A percentile compares a stretch with the other conserved stretches of the same genome.
These are phyloP conservation scores for Peromyscus melanophrys DNA, from an alignment of 2,797 vertebrate genomes.

Conservation along the genomic window DNA sequence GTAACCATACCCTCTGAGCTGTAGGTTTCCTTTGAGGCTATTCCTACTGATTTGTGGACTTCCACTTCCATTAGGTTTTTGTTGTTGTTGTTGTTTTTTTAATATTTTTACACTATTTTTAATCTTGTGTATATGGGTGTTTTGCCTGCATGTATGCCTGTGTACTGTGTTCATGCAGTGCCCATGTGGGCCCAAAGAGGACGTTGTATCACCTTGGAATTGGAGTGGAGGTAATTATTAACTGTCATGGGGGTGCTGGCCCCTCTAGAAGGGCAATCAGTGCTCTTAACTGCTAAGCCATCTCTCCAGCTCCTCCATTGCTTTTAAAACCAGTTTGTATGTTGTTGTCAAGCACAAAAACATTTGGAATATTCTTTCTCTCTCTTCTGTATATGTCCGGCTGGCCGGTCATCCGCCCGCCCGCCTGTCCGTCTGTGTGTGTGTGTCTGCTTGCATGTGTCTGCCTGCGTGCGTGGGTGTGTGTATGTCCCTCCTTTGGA, in stretches of 20 bases:
- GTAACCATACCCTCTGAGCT: neutral
- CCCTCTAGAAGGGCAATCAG: neutral
- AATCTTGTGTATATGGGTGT: neutral
- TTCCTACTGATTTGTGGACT: neutral
- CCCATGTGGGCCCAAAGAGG: neutral
- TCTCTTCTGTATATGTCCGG: neutral
- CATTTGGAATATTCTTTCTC: neutral
- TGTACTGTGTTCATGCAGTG: neutral
- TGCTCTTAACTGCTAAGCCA: neutral
- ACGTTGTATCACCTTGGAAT: neutral
- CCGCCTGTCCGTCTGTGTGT: no score
- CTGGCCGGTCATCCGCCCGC: no score
- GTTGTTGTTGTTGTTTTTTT: neutral
- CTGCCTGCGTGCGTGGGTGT: neutral
- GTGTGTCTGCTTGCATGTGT: no score
- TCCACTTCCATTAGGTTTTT: no score
- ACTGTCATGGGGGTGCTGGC: neutral
- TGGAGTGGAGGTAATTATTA: neutral
- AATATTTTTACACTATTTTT: neutral
- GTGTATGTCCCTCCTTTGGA: neutral
- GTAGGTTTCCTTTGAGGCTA: neutral
- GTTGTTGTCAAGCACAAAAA: neutral
- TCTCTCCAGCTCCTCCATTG: neutral
- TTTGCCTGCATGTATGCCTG: neutral
- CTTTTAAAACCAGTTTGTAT: constrained; percentile 58